These are phyloP conservation scores for Romanogobio albipinnatus DNA, from an alignment of 2,113 vertebrate species.

Conservation along the genomic window DNA sequence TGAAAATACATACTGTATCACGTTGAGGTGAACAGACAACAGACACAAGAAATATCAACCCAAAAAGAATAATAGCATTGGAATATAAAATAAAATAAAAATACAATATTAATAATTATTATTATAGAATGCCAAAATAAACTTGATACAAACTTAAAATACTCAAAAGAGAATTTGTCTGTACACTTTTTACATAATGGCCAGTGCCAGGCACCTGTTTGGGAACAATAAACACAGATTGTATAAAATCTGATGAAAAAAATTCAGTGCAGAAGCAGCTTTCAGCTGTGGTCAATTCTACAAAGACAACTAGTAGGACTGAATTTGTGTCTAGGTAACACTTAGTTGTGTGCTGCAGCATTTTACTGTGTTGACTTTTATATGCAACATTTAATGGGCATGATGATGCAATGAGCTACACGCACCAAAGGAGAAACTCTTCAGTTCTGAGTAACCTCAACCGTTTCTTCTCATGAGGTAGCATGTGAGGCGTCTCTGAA, in stretches of 20 bases:
- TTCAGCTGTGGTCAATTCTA: conserved; percentile 58
- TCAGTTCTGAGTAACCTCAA: conserved; percentile 29
- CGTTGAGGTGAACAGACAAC: conserved; percentile 71
- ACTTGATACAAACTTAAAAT: conserved; percentile 72
- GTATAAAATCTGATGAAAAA: conserved; percentile 65
- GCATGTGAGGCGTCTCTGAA: conserved; percentile 48
- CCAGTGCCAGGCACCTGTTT: conserved; percentile 78
- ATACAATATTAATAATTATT: conserved; percentile 59
- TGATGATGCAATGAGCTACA: conserved; percentile 34
- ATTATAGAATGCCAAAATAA: conserved; percentile 69
- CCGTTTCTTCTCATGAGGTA: conserved; percentile 51
- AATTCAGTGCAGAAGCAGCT: conserved; percentile 67
- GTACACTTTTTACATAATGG: conserved; percentile 79
- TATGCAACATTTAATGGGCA: conserved; percentile 12
- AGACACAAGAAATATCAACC: conserved; percentile 70
- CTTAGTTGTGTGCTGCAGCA: conserved; percentile 41
- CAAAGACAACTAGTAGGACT: conserved; percentile 34
- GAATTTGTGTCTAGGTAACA: conserved; percentile 8
- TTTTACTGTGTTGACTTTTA: conserved; percentile 34
- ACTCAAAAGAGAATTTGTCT: conserved; percentile 77
- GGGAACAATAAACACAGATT: conserved; percentile 65
- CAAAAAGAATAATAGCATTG: conserved; percentile 69
- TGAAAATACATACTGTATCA: conserved; percentile 72
- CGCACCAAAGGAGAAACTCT: conserved; percentile 18
- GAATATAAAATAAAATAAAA: conserved; percentile 58